Percentiles rank a stretch among this genome's conserved stretches.
Conservation (phyloP, 2,113 vertebrate species). For the Bufo bufo region DNA sequence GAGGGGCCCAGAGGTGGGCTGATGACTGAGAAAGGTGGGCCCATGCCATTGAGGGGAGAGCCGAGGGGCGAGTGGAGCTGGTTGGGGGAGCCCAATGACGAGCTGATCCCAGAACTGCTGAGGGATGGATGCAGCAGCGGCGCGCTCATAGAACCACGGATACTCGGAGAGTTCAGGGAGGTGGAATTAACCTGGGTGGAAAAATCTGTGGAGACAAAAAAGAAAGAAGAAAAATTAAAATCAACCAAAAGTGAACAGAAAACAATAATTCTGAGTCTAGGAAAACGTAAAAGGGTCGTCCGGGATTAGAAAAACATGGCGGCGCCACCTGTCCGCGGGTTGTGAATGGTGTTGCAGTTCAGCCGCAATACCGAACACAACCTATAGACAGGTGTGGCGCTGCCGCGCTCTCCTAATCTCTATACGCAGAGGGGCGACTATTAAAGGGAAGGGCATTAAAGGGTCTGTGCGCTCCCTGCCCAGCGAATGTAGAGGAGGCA, state of each 20-base stretch:
- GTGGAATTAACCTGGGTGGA: constrained; percentile 86
- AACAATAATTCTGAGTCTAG: no score
- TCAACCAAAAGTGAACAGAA: not conserved
- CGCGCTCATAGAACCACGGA: constrained; percentile 87
- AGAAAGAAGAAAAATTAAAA: not conserved
- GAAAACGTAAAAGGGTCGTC: no score
- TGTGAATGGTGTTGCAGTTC: not conserved
- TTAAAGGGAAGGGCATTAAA: not conserved
- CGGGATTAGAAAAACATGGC: no score
- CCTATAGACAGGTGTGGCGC: no score
- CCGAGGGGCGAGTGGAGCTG: constrained; percentile 94
- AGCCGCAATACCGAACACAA: no score
- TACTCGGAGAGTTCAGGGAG: constrained; percentile 82
- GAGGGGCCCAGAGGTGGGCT: constrained; percentile 93
- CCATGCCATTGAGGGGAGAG: constrained; percentile 94
- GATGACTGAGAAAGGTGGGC: constrained; percentile 96
- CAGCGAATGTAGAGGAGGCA: not conserved
- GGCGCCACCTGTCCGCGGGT: no score
- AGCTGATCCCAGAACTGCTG: constrained; percentile 77
- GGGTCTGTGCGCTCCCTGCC: not conserved
- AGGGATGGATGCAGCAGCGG: constrained; percentile 80
- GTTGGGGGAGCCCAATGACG: constrained; percentile 82
- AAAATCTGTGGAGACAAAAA: constrained; percentile 79
- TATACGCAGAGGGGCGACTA: not conserved
- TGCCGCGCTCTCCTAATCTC: no score